Base-by-base conservation (phyloP, 2,888 invertebrate species). In the Dicranocentrus wangi region DNA sequence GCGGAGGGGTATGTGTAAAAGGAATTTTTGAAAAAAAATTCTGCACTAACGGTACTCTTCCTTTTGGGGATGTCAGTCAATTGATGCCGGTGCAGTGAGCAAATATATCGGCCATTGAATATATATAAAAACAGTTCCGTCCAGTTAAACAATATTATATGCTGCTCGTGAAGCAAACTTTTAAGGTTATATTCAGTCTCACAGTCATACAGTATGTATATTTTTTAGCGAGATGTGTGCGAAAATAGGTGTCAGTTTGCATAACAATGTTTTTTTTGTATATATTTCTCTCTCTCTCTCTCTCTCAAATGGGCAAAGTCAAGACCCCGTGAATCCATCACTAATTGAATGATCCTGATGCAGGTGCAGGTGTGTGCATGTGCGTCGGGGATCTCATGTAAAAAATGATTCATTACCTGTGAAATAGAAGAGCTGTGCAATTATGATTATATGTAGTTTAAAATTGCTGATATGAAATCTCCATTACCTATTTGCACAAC, bases 261-360 rank as follows among this genome's bases (percentile, higher is more conserved):
- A 47, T n/a, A 47, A 13, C 28, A 28, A 27, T 19, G 39, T n/a
- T n/a, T n/a, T n/a, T n/a, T n/a, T n/a, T n/a, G n/a, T n/a, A 73
- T 23, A 63, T 23, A 60, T 39, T n/a, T n/a, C n/a, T n/a, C n/a
- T n/a, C n/a, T n/a, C n/a, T n/a, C n/a, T n/a, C n/a, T n/a, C 66
- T 55, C 28, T 27, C 66, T 66, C 39, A 43, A 76, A 76, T 58
- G 66, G 15, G 47, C 32, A 42, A 51, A 63, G 27, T 61, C 53
- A 47, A 42, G 42, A 76, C 60, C 76, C 66, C 76, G 23, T 60
- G 68, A 76, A 76, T 68, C 60, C 60, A 76, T 68, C 60, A 60
- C 76, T 76, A 76, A 76, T 76, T 76, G 68, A 75, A 60, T 68
- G 66, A 76, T 76, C 55, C 28, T 42, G 10, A 47, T 39, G 7